Evolutionary conservation across 2,797 vertebrate genomes (phyloP), one percentile per base, ranked within the genome.

Genomic region (Parauchenoglanis ngamensis): DNA sequence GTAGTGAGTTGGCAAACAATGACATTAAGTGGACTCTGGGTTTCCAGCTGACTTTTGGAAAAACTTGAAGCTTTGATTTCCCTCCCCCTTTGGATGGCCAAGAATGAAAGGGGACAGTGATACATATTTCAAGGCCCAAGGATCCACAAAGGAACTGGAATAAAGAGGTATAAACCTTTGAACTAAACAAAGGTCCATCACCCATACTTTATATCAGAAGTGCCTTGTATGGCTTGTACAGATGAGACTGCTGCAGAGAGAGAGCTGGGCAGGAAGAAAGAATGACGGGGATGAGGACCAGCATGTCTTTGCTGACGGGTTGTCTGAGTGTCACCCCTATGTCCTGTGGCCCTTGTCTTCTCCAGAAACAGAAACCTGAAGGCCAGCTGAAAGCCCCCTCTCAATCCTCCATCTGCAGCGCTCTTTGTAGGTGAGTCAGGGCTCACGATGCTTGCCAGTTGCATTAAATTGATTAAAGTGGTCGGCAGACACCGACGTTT

Each of bases 401-500:
- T 86, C 87, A 87, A 7, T 83, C 67, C 84, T 94, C 93, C 96
- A 97, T 97, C 96, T 97, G 96, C 95, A 95, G 93, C 90, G 94
- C 94, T 95, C 97, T 99, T 98, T 98, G 97, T 98, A 96, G 96
- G 95, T 89, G 90, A 91, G 92, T 94, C 91, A 94, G 94, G 96
- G 94, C 94, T 94, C 94, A 93, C 91, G 94, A 96, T 95, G 94
- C 92, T 94, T 94, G 95, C 93, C 94, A 92, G 95, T 95, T 96
- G 96, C 97, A 99, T 99, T 98, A 98, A 96, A 95, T 97, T 99
- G 98, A 99, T 99, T 98, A 99, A 98, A 98, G 98, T 97, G 95
- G 93, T 91, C 90, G 93, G 96, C 94, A 92, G 94, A 96, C 96
- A 93, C 94, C 90, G 91, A 94, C 94, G 94, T 94, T 94, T 96